A percentile compares a stretch with the other conserved stretches of the same genome.
Conservation (phyloP, 2,888 invertebrate species). For the Kuschelorhynchus macadamiae region DNA sequence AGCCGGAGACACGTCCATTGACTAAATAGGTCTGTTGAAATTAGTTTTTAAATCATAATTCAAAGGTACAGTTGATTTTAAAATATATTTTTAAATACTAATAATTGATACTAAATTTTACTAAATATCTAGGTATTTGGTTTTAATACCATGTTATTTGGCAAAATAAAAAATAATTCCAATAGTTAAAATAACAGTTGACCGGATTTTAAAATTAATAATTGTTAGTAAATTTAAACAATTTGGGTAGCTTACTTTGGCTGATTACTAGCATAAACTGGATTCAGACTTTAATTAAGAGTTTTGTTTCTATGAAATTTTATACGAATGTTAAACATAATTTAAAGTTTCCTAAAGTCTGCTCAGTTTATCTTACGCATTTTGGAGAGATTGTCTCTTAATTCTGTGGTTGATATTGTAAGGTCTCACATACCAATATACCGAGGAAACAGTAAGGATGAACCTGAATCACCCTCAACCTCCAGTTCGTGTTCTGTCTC, state of each 20-base stretch:
- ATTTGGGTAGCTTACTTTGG: neutral
- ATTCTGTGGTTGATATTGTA: conserved; percentile 50
- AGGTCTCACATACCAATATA: conserved; percentile 82
- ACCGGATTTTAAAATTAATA: neutral
- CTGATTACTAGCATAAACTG: neutral
- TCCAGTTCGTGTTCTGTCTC: conserved; percentile 69
- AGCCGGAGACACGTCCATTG: conserved; percentile 16
- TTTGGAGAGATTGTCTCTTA: conserved; percentile 7
- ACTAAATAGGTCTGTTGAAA: conserved; percentile 2
- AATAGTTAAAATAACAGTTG: too few relatives aligned
- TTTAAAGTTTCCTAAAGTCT: too few relatives aligned
- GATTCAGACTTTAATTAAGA: too few relatives aligned
- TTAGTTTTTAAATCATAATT: too few relatives aligned
- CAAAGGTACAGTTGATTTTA: neutral
- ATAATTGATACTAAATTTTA: too few relatives aligned
- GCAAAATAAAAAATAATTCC: too few relatives aligned
- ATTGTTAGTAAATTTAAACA: neutral
- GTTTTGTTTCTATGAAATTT: too few relatives aligned
- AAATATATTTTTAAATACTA: too few relatives aligned
- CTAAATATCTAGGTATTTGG: too few relatives aligned
- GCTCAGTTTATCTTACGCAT: neutral
- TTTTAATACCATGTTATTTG: too few relatives aligned
- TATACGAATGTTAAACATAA: too few relatives aligned
- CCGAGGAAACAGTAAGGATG: conserved; percentile 71
- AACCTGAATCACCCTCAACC: conserved; percentile 67